These are phyloP conservation scores for Rhimphoctona megacephalus DNA, from an alignment of 2,888 invertebrate species.

Conservation along the genomic window DNA sequence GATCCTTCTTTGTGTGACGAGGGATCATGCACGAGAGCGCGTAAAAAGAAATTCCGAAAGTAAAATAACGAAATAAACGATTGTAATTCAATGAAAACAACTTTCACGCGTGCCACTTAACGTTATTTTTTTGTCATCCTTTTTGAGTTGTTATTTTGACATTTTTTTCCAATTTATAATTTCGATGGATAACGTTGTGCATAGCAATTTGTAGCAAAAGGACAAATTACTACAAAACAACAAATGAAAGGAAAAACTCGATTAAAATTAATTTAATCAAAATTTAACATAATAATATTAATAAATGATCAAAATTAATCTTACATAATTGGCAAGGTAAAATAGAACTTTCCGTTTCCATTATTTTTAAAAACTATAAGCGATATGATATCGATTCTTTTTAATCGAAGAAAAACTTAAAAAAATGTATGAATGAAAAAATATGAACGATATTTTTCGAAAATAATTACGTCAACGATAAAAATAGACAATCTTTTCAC, in stretches of 20 bases:
- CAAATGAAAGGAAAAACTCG: background rate
- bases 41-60: constrained; percentile 50
- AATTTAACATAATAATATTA: background rate
- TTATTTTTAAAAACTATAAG: background rate
- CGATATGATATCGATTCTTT: background rate
- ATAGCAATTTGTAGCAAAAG: background rate
- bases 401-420: background rate
- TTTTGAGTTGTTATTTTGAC: background rate
- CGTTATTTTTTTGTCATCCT: background rate
- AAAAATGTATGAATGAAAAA: background rate
- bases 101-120: constrained; percentile 60
- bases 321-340: background rate
- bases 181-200: too few relatives aligned
- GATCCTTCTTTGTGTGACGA: constrained; percentile 7
- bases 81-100: constrained; percentile 49
- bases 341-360: background rate
- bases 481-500: constrained; percentile 33
- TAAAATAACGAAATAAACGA: constrained; percentile 51
- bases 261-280: background rate
- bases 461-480: background rate
- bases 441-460: background rate
- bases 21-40: background rate
- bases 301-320: background rate
- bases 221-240: too few relatives aligned
- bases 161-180: background rate